Evolutionary conservation across 2,888 invertebrate species (phyloP).

Genomic region (Parascotia fuliginaria): DNA sequence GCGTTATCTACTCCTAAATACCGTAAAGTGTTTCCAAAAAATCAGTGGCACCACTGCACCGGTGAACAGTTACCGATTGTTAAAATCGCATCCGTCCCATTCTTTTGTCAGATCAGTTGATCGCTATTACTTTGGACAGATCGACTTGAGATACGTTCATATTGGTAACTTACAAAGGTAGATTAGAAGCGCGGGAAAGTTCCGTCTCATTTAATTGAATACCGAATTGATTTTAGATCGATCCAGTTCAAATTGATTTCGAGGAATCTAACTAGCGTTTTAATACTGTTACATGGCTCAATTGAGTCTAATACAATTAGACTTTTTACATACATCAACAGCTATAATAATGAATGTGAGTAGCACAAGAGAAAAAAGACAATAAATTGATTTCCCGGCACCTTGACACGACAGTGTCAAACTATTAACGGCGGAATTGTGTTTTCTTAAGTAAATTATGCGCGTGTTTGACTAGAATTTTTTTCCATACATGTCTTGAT

Average conservation of each 20-base stretch:
- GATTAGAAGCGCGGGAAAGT: slow-evolving; percentile 76
- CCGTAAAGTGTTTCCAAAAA: slow-evolving; percentile 57
- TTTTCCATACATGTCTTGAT: slow-evolving; percentile 19
- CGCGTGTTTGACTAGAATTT: slow-evolving; percentile 30
- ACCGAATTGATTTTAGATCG: slow-evolving; percentile 75
- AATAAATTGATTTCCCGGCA: slow-evolving; percentile 35
- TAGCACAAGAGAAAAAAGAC: slow-evolving; percentile 39
- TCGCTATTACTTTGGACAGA: slow-evolving; percentile 73
- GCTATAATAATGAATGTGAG: slow-evolving; percentile 42
- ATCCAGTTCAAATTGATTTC: slow-evolving; percentile 73
- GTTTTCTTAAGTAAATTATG: slow-evolving; percentile 13
- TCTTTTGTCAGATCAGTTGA: slow-evolving; percentile 66
- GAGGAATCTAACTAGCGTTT: slow-evolving; percentile 63
- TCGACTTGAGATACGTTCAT: slow-evolving; percentile 72
- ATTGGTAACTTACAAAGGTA: slow-evolving; percentile 66
- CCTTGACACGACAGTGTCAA: slow-evolving; percentile 22
- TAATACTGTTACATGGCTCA: slow-evolving; percentile 64
- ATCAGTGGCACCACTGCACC: slow-evolving; percentile 52
- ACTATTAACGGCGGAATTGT: slow-evolving; percentile 19
- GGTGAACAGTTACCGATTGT: slow-evolving; percentile 78
- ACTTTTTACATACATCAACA: slow-evolving; percentile 50
- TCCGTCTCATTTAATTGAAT: slow-evolving; percentile 77
- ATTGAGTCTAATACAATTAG: slow-evolving; percentile 60
- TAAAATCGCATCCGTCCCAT: slow-evolving; percentile 69
- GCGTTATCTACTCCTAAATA: slow-evolving; percentile 57